Evolutionary conservation across 35 echinoderm and acorn worm genomes (phyloP).

Genomic region (Stichopus chloronotus): DNA sequence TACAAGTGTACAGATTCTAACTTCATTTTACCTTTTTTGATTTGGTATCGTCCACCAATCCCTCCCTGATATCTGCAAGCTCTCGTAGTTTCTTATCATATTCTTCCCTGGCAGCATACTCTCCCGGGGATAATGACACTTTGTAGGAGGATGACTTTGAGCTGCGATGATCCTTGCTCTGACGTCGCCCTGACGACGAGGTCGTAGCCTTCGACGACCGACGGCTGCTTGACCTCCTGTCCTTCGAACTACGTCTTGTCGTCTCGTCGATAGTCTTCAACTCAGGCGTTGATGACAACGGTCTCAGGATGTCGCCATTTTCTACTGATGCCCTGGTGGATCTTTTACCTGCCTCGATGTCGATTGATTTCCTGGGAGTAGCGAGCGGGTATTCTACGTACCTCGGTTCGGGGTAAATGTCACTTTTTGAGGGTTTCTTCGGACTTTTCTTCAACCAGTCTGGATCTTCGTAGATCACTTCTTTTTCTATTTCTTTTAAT

Average conservation of each 20-base stretch:
- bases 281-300: conserved; percentile 44
- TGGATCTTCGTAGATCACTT: conserved; percentile 60
- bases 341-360: conserved; percentile 34
- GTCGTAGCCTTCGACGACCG: conserved; percentile 16
- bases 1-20: no score
- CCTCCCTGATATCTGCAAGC: conserved; percentile 61
- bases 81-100: conserved; percentile 83
- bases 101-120: conserved; percentile 61
- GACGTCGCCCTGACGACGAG: background rate
- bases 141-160: conserved; percentile 25
- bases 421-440: conserved; percentile 18
- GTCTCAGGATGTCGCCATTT: conserved; percentile 42
- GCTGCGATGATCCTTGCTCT: conserved; percentile 7
- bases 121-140: conserved; percentile 72
- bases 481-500: conserved; percentile 44
- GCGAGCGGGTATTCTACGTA: conserved; percentile 4
- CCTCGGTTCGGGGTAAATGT: conserved; percentile 24
- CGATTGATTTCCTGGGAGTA: background rate
- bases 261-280: conserved; percentile 34
- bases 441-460: conserved; percentile 25
- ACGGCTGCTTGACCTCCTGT: conserved; percentile 8
- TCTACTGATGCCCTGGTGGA: conserved; percentile 36
- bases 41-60: conserved; percentile 38
- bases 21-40: conserved; percentile 29
- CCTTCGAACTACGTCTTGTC: conserved; percentile 21